These are phyloP conservation scores for Drosophila bocki DNA, from an alignment of 1,140 invertebrate genomes.

Conservation along the genomic window DNA sequence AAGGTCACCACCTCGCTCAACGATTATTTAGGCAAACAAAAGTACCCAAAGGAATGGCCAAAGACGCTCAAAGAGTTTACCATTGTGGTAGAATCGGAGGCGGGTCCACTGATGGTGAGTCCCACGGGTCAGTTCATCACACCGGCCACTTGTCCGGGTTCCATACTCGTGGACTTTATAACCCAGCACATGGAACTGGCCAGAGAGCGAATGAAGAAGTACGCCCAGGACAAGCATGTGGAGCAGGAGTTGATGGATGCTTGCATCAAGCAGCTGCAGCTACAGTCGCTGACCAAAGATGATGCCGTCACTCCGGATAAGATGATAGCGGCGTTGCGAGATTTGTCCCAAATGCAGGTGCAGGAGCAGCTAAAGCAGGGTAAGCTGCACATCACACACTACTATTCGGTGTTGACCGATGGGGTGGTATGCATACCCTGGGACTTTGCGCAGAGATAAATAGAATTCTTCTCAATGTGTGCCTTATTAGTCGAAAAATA, in stretches of 20 bases:
- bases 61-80: slow-evolving; percentile 90
- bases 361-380: slow-evolving; percentile 85
- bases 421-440: slow-evolving; percentile 96
- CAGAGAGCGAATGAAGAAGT: slow-evolving; percentile 88
- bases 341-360: slow-evolving; percentile 87
- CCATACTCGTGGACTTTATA: slow-evolving; percentile 93
- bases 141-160: slow-evolving; percentile 94
- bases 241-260: slow-evolving; percentile 90
- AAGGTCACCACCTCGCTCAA: slow-evolving; percentile 93
- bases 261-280: slow-evolving; percentile 88
- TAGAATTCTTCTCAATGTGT: slow-evolving; percentile 33
- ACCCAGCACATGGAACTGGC: slow-evolving; percentile 91
- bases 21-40: slow-evolving; percentile 90
- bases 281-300: slow-evolving; percentile 92
- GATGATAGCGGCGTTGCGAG: slow-evolving; percentile 94
- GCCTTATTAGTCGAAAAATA: slow-evolving; percentile 58
- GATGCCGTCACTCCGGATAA: slow-evolving; percentile 95
- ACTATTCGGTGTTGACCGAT: slow-evolving; percentile 95
- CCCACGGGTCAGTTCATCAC: slow-evolving; percentile 96
- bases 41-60: slow-evolving; percentile 91
- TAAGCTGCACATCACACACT: slow-evolving; percentile 93
- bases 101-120: slow-evolving; percentile 96
- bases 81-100: slow-evolving; percentile 96
- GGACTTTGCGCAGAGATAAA: slow-evolving; percentile 89
- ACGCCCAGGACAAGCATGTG: slow-evolving; percentile 92